A percentile compares a stretch with the other conserved stretches of the same genome.
phyloP scores from a whole-genome alignment of 2,113 vertebrate species.

The Empidonax traillii region DNA sequence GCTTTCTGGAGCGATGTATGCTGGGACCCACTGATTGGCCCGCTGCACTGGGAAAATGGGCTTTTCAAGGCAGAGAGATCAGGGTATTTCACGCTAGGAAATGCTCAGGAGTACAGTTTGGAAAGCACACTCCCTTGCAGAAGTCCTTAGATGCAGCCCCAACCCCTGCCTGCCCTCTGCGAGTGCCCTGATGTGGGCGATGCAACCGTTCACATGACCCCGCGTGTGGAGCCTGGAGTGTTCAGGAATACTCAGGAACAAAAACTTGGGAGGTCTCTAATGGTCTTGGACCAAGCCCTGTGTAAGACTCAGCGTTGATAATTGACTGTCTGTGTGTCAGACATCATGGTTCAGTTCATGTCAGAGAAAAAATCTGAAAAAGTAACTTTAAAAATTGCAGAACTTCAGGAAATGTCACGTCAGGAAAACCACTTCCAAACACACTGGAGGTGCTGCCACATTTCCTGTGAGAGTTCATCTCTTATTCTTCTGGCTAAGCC shows the following conservation, averaged over 20 bases:
- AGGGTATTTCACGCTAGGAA: not conserved
- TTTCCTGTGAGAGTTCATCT: not conserved
- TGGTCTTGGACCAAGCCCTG: conserved; percentile 9
- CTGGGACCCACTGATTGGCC: not conserved
- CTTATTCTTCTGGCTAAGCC: not conserved
- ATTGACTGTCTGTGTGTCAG: not conserved
- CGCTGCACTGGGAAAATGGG: not conserved
- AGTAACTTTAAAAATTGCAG: not conserved
- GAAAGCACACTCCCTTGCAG: not conserved
- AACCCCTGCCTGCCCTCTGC: not conserved
- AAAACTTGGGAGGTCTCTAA: conserved; percentile 59
- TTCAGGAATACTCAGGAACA: not conserved
- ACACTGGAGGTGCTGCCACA: not conserved
- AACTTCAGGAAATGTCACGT: not conserved
- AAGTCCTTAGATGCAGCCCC: conserved; percentile 1
- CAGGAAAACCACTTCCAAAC: not conserved
- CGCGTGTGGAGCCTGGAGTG: not conserved
- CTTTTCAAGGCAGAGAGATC: not conserved
- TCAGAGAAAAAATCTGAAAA: not conserved
- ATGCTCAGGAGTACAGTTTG: not conserved
- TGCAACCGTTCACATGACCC: conserved; percentile 20
- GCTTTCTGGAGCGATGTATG: fast-evolving
- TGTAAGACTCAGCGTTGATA: not conserved
- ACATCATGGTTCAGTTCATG: not conserved
- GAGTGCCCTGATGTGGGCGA: not conserved